Evolutionary conservation across 2,888 invertebrate genomes (phyloP), one percentile per base, ranked within the genome.

Genomic region (Xanthia icteritia): DNA sequence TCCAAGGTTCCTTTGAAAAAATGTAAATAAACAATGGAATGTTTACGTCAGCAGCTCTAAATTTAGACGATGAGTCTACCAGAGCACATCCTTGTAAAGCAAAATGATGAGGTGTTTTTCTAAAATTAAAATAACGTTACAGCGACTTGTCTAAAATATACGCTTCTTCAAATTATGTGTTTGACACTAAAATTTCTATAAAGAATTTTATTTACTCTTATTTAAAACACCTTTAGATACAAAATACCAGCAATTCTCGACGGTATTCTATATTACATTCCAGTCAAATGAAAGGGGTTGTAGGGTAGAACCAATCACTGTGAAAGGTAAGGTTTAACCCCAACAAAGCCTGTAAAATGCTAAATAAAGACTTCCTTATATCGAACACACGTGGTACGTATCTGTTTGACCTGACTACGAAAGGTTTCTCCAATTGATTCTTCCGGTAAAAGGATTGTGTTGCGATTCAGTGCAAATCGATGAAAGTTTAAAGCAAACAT

Each of bases 241-340:
- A 73, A 67, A 71, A 82, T 77, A 69, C 76, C 39, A 69, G 71
- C 51, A 64, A 66, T 74, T 74, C 79, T 77, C 72, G 39, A 64
- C 31, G 45, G 68, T 58, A 78, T 74, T 27, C 31, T 39, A 76
- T 73, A 83, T 77, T 76, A 76, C 73, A 77, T 82, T 76, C 70
- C 76, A 83, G 85, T 85, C 75, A 87, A 86, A 86, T 83, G 85
- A 89, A 89, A 90, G 81, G 82, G 88, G 89, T 88, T 85, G 85
- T 85, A 63, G 78, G 89, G 90, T 89, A 85, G 88, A 91, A 90
- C 91, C 92, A 94, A 95, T 95, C 93, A 94, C 90, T 87, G 89
- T 92, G 90, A 94, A 93, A 94, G 94, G 92, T 89, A 86, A 90
- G 90, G 90, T 90, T 90, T 91, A 89, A 91, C 92, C 92, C 88